phyloP scores from a whole-genome alignment of 2,797 vertebrate genomes.

The Schizothorax lantsangensis region DNA sequence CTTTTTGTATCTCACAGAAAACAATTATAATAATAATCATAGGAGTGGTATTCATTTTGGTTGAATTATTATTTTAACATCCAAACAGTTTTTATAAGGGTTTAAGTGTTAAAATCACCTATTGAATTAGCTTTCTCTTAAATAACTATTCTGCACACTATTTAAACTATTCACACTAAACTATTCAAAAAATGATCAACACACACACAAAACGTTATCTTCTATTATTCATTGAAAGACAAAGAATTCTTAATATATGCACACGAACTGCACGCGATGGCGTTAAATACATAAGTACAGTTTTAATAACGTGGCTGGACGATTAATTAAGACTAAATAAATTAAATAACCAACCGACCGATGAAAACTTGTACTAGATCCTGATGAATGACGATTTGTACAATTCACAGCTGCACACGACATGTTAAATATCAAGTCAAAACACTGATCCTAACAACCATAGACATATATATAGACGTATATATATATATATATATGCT shows the following conservation, averaged over 20 bases:
- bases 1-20: no score
- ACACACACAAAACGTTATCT: not conserved
- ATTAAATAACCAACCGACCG: no score
- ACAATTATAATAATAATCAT: no score
- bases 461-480: no score
- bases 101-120: not conserved
- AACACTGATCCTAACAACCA: no score
- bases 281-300: not conserved
- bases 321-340: no score
- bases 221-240: not conserved
- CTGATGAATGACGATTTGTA: no score
- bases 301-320: not conserved
- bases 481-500: no score
- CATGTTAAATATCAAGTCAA: no score
- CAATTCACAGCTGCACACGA: no score
- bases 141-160: not conserved
- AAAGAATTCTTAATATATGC: not conserved
- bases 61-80: not conserved
- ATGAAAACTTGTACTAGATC: no score
- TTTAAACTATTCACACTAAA: no score
- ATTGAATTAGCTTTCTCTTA: not conserved
- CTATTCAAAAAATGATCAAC: not conserved
- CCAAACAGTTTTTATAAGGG: not conserved
- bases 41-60: not conserved
- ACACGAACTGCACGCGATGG: not conserved